These are phyloP conservation scores for Cirrhinus molitorella DNA, from an alignment of 2,797 vertebrate species.

Conservation along the genomic window DNA sequence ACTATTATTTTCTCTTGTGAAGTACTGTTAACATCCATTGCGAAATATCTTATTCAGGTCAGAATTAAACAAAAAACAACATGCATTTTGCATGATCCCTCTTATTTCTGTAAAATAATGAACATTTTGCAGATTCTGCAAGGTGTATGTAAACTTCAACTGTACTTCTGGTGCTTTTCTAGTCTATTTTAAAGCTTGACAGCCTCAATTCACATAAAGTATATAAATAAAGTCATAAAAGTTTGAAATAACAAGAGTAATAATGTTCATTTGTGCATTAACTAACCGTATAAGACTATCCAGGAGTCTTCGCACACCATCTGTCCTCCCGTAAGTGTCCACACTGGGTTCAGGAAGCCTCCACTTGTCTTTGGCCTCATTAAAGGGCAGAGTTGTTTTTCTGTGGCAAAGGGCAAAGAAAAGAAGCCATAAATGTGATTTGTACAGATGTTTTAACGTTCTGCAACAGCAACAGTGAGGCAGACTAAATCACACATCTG, in stretches of 20 bases:
- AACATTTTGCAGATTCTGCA: too few species aligned
- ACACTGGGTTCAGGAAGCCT: conserved; percentile 47
- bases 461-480: conserved; percentile 3
- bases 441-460: conserved; percentile 58
- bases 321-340: not conserved
- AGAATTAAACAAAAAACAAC: too few species aligned
- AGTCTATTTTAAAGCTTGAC: not conserved
- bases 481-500: conserved; percentile 48
- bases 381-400: conserved; percentile 61
- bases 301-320: not conserved
- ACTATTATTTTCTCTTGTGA: too few species aligned
- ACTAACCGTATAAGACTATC: not conserved
- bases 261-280: not conserved
- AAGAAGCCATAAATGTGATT: conserved; percentile 43
- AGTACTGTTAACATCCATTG: too few species aligned
- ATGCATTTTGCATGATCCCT: too few species aligned
- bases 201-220: not conserved
- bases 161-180: too few species aligned
- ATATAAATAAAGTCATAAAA: not conserved
- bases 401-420: conserved; percentile 46
- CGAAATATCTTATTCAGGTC: too few species aligned
- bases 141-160: too few species aligned
- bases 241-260: not conserved
- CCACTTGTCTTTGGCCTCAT: conserved; percentile 54
- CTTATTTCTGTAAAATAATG: too few species aligned